These are phyloP conservation scores for Neocrepidodera transversa DNA, from an alignment of 2,888 invertebrate species.

Conservation along the genomic window DNA sequence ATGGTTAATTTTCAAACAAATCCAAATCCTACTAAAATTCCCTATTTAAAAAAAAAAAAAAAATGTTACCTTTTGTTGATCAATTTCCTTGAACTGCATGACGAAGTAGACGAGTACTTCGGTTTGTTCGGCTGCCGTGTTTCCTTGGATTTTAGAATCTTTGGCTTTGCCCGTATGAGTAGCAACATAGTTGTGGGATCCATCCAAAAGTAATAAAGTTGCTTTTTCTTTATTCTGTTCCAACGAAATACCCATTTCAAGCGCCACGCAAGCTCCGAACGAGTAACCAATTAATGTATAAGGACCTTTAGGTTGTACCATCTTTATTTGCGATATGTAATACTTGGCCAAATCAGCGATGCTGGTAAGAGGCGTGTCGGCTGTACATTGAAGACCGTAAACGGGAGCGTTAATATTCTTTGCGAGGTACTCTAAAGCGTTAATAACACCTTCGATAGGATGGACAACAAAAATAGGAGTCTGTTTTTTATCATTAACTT, in stretches of 20 bases:
- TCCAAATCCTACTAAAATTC: no score
- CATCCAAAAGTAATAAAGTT: conserved; percentile 84
- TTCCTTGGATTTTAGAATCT: conserved; percentile 63
- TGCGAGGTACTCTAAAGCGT: conserved; percentile 75
- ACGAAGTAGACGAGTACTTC: conserved; percentile 84
- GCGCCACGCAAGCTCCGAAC: conserved; percentile 92
- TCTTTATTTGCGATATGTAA: conserved; percentile 77
- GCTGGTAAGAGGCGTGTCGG: conserved; percentile 74
- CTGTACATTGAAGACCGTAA: conserved; percentile 89
- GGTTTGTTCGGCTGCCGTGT: conserved; percentile 68
- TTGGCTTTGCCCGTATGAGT: conserved; percentile 75
- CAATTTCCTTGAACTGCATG: conserved; percentile 78
- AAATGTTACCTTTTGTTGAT: conserved; percentile 70
- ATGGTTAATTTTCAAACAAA: no score
- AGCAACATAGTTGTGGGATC: conserved; percentile 83
- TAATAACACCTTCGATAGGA: conserved; percentile 88
- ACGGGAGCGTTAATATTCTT: conserved; percentile 76
- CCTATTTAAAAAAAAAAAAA: neutral
- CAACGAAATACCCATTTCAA: conserved; percentile 91
- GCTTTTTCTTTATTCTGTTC: conserved; percentile 69
- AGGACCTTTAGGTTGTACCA: conserved; percentile 80
- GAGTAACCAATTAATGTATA: conserved; percentile 94
- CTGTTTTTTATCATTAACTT: conserved; percentile 57
- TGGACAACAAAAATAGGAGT: conserved; percentile 76
- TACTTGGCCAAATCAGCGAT: conserved; percentile 75